phyloP scores from a whole-genome alignment of 2,113 vertebrate species.

The Heloderma charlesbogerti region DNA sequence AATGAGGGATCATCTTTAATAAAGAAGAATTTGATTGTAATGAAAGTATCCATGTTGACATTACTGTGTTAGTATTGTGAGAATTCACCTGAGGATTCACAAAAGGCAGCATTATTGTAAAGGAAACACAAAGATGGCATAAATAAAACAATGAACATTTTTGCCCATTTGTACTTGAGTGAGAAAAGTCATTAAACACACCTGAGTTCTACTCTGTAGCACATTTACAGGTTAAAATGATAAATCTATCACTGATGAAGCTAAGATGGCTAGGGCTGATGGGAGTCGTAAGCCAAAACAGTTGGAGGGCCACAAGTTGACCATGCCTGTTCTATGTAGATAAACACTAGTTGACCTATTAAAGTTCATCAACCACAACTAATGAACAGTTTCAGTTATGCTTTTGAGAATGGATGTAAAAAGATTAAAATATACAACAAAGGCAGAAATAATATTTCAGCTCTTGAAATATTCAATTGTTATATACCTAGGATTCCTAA shows the following conservation, averaged over 20 bases:
- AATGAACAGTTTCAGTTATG: neutral
- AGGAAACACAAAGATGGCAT: slow-evolving; percentile 56
- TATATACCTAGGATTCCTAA: too few relatives aligned
- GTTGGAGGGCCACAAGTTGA: too few relatives aligned
- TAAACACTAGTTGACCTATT: neutral
- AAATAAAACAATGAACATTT: slow-evolving; percentile 48
- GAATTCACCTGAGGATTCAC: neutral
- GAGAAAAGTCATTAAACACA: slow-evolving; percentile 39
- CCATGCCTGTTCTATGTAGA: neutral
- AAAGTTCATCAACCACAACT: neutral
- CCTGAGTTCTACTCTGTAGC: slow-evolving; percentile 28
- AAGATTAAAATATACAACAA: neutral
- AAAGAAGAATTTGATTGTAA: too few relatives aligned
- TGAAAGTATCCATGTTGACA: too few relatives aligned
- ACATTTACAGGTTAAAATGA: slow-evolving; percentile 37
- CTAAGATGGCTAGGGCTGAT: neutral
- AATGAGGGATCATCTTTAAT: too few relatives aligned
- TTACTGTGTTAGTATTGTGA: too few relatives aligned
- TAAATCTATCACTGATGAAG: slow-evolving; percentile 28
- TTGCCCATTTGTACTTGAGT: slow-evolving; percentile 31
- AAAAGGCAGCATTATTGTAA: slow-evolving; percentile 70
- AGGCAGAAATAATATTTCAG: neutral
- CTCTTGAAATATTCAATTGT: neutral
- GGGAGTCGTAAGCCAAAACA: too few relatives aligned
- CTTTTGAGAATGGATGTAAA: neutral